These are phyloP conservation scores for Jaculus jaculus DNA, from an alignment of 2,113 vertebrate genomes.

Conservation along the genomic window DNA sequence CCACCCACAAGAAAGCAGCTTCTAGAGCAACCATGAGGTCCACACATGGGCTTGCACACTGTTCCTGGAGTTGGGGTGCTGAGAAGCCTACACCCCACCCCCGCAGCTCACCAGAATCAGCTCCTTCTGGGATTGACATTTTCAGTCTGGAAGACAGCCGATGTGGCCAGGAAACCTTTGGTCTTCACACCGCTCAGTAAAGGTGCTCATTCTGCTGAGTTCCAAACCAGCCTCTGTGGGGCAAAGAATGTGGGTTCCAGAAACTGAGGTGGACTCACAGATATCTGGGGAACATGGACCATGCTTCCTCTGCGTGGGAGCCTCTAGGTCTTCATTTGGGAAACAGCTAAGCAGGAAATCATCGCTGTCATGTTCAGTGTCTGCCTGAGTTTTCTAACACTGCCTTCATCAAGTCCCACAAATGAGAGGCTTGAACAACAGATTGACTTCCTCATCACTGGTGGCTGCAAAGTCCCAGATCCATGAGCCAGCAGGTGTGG, in stretches of 20 bases:
- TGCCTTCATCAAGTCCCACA: background rate
- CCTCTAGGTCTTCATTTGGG: background rate
- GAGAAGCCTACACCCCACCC: background rate
- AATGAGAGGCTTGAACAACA: background rate
- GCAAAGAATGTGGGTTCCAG: background rate
- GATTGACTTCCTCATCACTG: background rate
- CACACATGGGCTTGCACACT: background rate
- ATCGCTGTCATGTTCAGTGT: background rate
- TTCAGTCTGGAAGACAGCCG: rapidly evolving
- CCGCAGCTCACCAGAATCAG: background rate
- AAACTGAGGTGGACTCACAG: background rate
- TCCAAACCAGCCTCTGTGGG: rapidly evolving
- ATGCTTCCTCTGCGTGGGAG: background rate
- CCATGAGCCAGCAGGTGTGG: rapidly evolving
- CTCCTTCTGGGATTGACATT: background rate
- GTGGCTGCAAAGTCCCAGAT: background rate
- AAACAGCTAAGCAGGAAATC: background rate
- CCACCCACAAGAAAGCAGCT: background rate
- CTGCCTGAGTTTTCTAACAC: rapidly evolving
- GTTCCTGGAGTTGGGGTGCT: background rate
- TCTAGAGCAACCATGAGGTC: background rate
- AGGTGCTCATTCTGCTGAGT: rapidly evolving
- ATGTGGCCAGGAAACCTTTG: rapidly evolving
- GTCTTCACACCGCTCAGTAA: rapidly evolving
- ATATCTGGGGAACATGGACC: rapidly evolving